These are phyloP conservation scores for Brachionus calyciflorus DNA, from an alignment of 1,140 invertebrate genomes.

Conservation along the genomic window DNA sequence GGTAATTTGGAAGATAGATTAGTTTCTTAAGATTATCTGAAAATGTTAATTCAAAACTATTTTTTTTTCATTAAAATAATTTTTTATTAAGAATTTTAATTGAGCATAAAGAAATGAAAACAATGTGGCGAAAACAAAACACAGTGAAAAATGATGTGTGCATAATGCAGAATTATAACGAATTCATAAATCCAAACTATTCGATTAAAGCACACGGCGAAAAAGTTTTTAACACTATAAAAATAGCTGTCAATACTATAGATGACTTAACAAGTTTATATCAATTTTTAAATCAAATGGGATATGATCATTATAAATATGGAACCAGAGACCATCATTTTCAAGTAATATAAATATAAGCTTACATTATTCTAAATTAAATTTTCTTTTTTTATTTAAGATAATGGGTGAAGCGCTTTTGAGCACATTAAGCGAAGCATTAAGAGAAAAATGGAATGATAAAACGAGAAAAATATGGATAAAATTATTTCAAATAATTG, in stretches of 20 bases:
- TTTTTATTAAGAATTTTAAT: constrained; percentile 17
- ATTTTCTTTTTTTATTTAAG: not conserved
- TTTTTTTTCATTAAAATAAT: too few species aligned
- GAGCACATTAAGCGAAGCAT: constrained; percentile 11
- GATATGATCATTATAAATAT: constrained; percentile 17
- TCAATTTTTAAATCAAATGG: constrained; percentile 3
- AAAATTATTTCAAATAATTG: constrained; percentile 30
- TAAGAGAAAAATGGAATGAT: constrained; percentile 32
- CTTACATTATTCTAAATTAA: not conserved
- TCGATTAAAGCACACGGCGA: constrained; percentile 18
- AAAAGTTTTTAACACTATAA: constrained; percentile 35
- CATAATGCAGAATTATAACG: not conserved
- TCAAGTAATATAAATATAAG: not conserved
- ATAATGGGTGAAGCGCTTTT: constrained; percentile 12
- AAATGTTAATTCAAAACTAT: too few species aligned
- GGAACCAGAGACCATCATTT: constrained; percentile 23
- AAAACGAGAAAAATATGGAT: constrained; percentile 16
- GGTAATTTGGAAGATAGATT: too few species aligned
- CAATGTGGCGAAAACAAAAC: constrained; percentile 38
- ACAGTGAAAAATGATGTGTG: not conserved
- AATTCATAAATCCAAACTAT: constrained; percentile 10
- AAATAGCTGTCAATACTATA: constrained; percentile 13
- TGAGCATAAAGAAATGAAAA: constrained; percentile 44
- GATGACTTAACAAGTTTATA: constrained; percentile 1
- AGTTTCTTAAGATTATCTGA: too few species aligned